phyloP scores from a whole-genome alignment of 2,113 vertebrate genomes.

The Menidia beryllina region DNA sequence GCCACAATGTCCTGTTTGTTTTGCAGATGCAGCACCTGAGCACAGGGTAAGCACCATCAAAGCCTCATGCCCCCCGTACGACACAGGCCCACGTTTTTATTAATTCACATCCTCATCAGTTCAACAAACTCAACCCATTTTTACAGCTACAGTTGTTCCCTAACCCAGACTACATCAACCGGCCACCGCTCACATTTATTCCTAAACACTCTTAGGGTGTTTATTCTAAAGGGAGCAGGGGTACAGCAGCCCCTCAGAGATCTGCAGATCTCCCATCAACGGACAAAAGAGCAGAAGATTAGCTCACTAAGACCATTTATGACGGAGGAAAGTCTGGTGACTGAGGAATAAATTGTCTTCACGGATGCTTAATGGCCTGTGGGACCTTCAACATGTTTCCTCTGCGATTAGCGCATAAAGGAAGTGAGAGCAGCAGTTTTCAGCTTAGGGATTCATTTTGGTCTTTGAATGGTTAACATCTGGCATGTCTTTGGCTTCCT shows the following conservation, averaged over 20 bases:
- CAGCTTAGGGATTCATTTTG: constrained; percentile 34
- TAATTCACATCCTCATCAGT: no score
- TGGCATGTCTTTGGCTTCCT: constrained; percentile 29
- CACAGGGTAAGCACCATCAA: constrained; percentile 39
- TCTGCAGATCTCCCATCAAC: constrained; percentile 42
- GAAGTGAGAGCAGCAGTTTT: constrained; percentile 48
- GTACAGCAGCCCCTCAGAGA: constrained; percentile 55
- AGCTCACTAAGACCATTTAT: constrained; percentile 5
- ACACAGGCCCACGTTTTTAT: no score
- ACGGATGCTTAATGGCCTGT: constrained; percentile 15
- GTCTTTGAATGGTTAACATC: constrained; percentile 22
- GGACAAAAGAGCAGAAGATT: constrained; percentile 30
- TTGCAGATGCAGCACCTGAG: constrained; percentile 72
- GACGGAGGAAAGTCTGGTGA: constrained; percentile 6
- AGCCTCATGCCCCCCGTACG: no score
- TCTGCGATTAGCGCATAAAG: constrained; percentile 32
- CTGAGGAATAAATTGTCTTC: constrained; percentile 28
- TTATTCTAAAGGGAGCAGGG: constrained; percentile 68
- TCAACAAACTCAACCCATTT: no score
- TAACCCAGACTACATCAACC: constrained; percentile 25
- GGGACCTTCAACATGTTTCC: constrained; percentile 28
- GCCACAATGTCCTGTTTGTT: constrained; percentile 67
- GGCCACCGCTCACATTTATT: constrained; percentile 53
- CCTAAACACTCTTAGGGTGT: constrained; percentile 61
- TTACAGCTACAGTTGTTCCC: background rate